phyloP scores from a whole-genome alignment of 30 jellyfish, hydroid and myxozoan species.

The Turritopsis dohrnii region DNA sequence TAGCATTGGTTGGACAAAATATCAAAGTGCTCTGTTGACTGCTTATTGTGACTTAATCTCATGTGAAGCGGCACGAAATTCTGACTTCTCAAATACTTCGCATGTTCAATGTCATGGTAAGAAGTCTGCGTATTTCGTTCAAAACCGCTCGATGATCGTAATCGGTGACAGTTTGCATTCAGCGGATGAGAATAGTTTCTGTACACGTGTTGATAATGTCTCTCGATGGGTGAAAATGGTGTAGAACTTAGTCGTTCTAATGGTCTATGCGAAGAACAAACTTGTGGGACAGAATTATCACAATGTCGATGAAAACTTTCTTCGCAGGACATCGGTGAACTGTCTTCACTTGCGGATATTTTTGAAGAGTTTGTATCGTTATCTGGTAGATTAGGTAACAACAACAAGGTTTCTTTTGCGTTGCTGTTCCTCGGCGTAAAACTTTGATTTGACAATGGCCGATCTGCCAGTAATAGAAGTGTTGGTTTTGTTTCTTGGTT shows the following conservation, averaged over 20 bases:
- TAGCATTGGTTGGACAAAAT: background rate
- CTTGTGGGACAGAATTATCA: background rate
- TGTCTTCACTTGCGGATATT: constrained; percentile 3
- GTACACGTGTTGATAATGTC: background rate
- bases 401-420: background rate
- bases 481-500: constrained; percentile 8
- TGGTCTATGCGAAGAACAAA: background rate
- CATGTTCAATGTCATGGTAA: background rate
- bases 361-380: background rate
- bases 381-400: constrained; percentile 3
- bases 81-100: background rate
- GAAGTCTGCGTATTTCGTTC: background rate
- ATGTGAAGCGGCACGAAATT: background rate
- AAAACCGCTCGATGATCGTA: background rate
- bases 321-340: background rate
- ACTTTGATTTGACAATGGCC: background rate
- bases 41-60: background rate
- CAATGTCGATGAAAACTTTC: background rate
- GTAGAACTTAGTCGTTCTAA: background rate
- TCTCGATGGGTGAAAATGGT: background rate
- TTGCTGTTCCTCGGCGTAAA: background rate
- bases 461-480: background rate
- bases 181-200: background rate
- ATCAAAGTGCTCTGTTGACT: background rate
- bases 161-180: background rate